Conservation (phyloP, 1,140 invertebrate genomes). For the Bombus affinis region DNA sequence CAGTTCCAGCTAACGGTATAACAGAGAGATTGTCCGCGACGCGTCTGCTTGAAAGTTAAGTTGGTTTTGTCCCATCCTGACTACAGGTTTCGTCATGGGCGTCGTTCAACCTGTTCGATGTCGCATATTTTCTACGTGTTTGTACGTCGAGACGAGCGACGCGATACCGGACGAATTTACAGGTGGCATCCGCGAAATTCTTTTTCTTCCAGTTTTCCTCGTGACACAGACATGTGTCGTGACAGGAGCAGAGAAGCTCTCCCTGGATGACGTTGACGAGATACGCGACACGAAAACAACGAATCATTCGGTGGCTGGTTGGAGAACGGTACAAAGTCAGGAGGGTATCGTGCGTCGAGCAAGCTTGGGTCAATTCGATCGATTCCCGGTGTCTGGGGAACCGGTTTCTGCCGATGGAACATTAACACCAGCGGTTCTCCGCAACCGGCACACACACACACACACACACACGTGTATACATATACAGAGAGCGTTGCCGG, state of each 20-base stretch:
- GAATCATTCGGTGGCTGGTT: slow-evolving; percentile 18
- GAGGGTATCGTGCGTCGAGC: slow-evolving; percentile 43
- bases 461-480: background rate
- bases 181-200: background rate
- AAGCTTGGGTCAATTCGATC: slow-evolving; percentile 63
- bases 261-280: background rate
- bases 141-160: background rate
- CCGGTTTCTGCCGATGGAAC: slow-evolving; percentile 60
- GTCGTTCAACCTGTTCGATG: background rate
- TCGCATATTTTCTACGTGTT: background rate
- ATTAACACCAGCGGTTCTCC: slow-evolving; percentile 66
- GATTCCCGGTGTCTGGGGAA: slow-evolving; percentile 54
- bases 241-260: background rate
- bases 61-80: background rate
- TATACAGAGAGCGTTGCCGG: background rate
- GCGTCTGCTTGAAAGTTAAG: background rate
- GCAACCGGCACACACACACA: background rate
- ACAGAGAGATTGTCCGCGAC: background rate
- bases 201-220: background rate
- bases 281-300: background rate
- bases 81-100: background rate
- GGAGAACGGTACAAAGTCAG: slow-evolving; percentile 56
- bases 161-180: background rate
- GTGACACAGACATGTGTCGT: background rate
- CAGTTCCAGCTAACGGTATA: slow-evolving; percentile 6